phyloP scores from a whole-genome alignment of 2,113 vertebrate genomes.

The Pleuronectes platessa region DNA sequence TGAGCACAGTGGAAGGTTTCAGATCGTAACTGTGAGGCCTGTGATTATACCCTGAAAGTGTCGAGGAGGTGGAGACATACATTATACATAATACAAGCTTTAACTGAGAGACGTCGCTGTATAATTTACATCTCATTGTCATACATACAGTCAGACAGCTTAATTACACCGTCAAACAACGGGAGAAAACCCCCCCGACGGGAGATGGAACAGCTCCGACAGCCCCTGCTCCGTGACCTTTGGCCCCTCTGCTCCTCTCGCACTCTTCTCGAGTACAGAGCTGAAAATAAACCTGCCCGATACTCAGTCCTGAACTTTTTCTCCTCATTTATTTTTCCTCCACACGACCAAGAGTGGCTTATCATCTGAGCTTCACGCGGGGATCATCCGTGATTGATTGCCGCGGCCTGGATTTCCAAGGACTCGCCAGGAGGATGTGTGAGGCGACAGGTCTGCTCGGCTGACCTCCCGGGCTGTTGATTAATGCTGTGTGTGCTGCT shows the following conservation, averaged over 20 bases:
- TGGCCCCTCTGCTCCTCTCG: conserved; percentile 17
- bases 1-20: conserved; percentile 26
- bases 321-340: conserved; percentile 45
- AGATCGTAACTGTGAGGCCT: conserved; percentile 27
- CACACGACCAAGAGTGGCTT: conserved; percentile 56
- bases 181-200: conserved; percentile 33
- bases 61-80: conserved; percentile 26
- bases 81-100: conserved; percentile 59
- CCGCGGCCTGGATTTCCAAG: conserved; percentile 69
- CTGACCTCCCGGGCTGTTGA: conserved; percentile 74
- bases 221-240: conserved; percentile 50
- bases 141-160: conserved; percentile 53
- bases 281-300: conserved; percentile 44
- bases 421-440: conserved; percentile 60
- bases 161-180: conserved; percentile 73
- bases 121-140: conserved; percentile 75
- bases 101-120: conserved; percentile 55
- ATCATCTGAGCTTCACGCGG: conserved; percentile 55
- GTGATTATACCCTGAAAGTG: conserved; percentile 21
- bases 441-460: conserved; percentile 59
- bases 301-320: conserved; percentile 42
- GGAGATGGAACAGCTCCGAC: conserved; percentile 54
- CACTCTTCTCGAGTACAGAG: conserved; percentile 6
- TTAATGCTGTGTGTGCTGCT: conserved; percentile 69
- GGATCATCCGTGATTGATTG: conserved; percentile 76